These are phyloP conservation scores for Tauraco erythrolophus DNA, from an alignment of 2,113 vertebrate genomes.

Conservation along the genomic window DNA sequence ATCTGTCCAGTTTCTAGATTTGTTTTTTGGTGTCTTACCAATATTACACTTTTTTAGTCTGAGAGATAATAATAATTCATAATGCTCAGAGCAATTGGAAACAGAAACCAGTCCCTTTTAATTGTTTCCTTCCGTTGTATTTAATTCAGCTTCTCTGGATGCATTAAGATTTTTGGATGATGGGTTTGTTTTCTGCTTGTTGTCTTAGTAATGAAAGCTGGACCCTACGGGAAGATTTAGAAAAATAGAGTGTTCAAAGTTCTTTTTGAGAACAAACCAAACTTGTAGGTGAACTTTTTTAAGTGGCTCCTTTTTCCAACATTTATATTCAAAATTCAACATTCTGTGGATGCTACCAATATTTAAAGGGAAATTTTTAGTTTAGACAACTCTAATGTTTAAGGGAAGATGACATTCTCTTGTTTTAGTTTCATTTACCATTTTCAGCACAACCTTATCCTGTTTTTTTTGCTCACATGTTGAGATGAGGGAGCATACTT, in stretches of 20 bases:
- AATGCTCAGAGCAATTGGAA: conserved; percentile 44
- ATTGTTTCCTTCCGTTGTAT: conserved; percentile 73
- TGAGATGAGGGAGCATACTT: not conserved
- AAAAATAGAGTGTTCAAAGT: not conserved
- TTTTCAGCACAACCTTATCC: not conserved
- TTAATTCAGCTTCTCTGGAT: conserved; percentile 56
- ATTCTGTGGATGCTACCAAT: not conserved
- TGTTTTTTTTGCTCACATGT: not conserved
- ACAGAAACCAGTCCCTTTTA: conserved; percentile 59
- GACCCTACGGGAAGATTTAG: conserved; percentile 12
- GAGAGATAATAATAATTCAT: conserved; percentile 58
- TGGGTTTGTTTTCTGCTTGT: conserved; percentile 42
- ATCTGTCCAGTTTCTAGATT: conserved; percentile 16
- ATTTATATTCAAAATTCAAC: not conserved
- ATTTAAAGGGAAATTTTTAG: not conserved
- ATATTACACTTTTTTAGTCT: conserved; percentile 3
- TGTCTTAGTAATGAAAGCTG: conserved; percentile 34
- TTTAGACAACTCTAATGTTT: not conserved
- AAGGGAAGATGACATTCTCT: not conserved
- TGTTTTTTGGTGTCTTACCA: conserved; percentile 37
- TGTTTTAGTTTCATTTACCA: not conserved
- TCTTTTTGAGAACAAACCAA: not conserved
- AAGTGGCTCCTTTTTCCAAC: accelerated
- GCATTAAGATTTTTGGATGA: conserved; percentile 52
- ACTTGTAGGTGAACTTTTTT: not conserved